Evolutionary conservation across 2,888 invertebrate genomes (phyloP).

Genomic region (Caenorhabditis sp.): DNA sequence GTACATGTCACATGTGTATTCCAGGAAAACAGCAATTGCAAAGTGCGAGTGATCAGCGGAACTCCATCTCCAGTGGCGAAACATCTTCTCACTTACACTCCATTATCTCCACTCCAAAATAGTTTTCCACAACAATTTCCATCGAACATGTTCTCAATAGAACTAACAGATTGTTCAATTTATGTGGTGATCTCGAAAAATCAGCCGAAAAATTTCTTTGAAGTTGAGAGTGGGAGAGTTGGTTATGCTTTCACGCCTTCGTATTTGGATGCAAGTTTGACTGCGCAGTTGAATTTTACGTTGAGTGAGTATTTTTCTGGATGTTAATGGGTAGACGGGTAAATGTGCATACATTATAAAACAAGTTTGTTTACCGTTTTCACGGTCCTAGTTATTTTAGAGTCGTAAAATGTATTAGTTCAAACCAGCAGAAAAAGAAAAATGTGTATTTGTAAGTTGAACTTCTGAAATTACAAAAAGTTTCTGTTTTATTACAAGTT

Average conservation of each 20-base stretch:
- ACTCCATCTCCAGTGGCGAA: conserved; percentile 25
- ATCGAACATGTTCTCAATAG: conserved; percentile 15
- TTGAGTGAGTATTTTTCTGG: conserved; percentile 14
- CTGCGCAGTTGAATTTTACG: conserved; percentile 22
- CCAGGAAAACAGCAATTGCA: conserved; percentile 22
- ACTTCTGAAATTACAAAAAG: no score
- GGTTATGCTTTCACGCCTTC: conserved; percentile 37
- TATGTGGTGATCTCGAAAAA: conserved; percentile 27
- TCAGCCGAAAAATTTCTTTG: conserved; percentile 16
- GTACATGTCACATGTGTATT: not conserved
- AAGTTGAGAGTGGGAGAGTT: conserved; percentile 11
- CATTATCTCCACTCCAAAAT: not conserved
- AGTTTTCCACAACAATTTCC: conserved; percentile 36
- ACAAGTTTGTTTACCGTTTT: no score
- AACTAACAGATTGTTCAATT: conserved; percentile 29
- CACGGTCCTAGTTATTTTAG: no score
- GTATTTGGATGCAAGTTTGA: conserved; percentile 11
- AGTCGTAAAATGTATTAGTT: no score
- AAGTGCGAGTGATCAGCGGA: conserved; percentile 29
- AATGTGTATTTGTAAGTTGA: no score
- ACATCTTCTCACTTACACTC: conserved; percentile 12
- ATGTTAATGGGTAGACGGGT: no score
- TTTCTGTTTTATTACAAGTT: no score
- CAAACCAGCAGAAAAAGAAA: no score
- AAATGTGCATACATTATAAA: no score